Evolutionary conservation across 1,140 invertebrate species (phyloP).

Genomic region (Drosophila ficusphila): DNA sequence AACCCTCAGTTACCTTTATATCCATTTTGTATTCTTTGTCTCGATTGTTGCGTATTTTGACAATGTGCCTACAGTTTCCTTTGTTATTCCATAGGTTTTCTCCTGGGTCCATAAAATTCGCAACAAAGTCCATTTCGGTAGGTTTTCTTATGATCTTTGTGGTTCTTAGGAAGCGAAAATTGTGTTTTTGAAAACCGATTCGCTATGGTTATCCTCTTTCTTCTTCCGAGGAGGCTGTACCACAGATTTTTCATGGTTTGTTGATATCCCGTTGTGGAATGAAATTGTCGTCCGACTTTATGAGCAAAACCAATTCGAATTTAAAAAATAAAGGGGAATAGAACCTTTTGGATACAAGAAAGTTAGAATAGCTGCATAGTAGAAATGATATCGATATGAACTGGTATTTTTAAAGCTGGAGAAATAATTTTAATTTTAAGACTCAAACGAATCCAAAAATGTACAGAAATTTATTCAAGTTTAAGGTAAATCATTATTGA

Average conservation of each 20-base stretch:
- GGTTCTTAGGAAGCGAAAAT: constrained; percentile 13
- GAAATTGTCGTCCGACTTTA: constrained; percentile 31
- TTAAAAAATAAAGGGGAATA: not conserved
- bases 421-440: too few species aligned
- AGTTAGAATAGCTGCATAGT: too few species aligned
- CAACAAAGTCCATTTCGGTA: constrained; percentile 75
- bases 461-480: too few species aligned
- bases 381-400: too few species aligned
- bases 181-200: constrained; percentile 39
- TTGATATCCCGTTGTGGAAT: constrained; percentile 25
- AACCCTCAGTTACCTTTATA: constrained; percentile 39
- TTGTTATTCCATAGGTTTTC: constrained; percentile 27
- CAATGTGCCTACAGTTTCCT: constrained; percentile 65
- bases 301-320: constrained; percentile 9
- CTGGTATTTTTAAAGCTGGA: too few species aligned
- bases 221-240: constrained; percentile 9
- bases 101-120: constrained; percentile 74
- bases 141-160: constrained; percentile 8
- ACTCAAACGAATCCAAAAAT: too few species aligned
- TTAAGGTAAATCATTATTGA: too few species aligned
- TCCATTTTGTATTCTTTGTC: constrained; percentile 42
- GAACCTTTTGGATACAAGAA: too few species aligned
- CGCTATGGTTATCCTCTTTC: constrained; percentile 32
- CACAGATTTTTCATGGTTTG: constrained; percentile 28
- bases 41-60: constrained; percentile 72